Base-by-base conservation (phyloP, 2,888 invertebrate genomes). In the Lasiommata megera region DNA sequence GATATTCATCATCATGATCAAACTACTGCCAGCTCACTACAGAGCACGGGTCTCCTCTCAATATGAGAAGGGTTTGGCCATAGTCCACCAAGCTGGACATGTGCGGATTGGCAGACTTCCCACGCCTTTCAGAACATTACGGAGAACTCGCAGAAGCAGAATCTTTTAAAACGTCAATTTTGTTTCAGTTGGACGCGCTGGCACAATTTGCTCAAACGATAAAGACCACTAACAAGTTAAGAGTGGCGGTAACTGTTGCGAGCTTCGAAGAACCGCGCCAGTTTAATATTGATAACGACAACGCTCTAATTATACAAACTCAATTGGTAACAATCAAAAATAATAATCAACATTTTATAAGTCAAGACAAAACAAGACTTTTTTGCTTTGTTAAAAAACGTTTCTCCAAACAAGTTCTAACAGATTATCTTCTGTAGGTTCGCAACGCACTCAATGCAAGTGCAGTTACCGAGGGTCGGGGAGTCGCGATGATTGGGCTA, bases 221-320 rank as follows among this genome's bases (percentile, higher is more conserved):
- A 16, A 82, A 77, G 60, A 73, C 84, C 0, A 63, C 84, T 0
- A 84, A 79, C 3, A 89, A 89, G 61, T 63, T 90, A 14, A 76
- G 89, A 44, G 70, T 89, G 41, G 79, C 85, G 0, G 84, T 87
- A 18, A 87, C 85, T 54, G 83, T 86, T 3, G 81, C 81, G 3
- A 84, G 80, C 0, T 82, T 82, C 0, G 90, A 92, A 51, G 92
- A 91, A 63, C 77, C 82, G 14, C 87, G 91, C 36, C 90, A 92
- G 59, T 93, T 96, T 71, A 94, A 93, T 67, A 93, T 97, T 6
- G 95, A 94, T 71, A 92, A 93, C 50, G 94, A 94, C 60, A 97
- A 96, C 71, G 92, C 95, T 0, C 93, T 97, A 85, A 94, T 97
- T 54, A 92, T 97, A 44, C 97, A 98, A 80, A 95, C 94, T 64